These are phyloP conservation scores for Turritopsis dohrnii DNA, from an alignment of 30 jellyfish, hydroid and myxozoan genomes.

Conservation along the genomic window DNA sequence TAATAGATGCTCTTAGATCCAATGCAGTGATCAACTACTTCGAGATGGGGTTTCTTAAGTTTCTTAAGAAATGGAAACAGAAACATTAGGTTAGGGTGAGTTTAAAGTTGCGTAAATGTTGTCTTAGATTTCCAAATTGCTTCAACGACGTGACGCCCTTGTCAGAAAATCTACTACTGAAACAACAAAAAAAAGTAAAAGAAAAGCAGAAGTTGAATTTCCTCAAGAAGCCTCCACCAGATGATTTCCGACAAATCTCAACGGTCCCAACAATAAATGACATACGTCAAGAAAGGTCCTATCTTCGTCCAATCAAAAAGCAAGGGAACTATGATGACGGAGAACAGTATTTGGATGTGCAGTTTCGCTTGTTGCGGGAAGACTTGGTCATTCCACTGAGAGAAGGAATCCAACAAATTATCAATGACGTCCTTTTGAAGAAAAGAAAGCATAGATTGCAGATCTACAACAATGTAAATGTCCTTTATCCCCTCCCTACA, in stretches of 20 bases:
- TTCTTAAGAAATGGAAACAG: background rate
- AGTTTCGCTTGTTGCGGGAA: conserved; percentile 52
- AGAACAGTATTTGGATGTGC: conserved; percentile 57
- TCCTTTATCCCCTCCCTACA: conserved; percentile 30
- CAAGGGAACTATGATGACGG: too few relatives aligned
- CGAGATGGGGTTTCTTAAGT: background rate
- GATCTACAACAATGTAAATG: conserved; percentile 33
- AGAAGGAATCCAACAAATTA: conserved; percentile 46
- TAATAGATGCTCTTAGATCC: too few relatives aligned
- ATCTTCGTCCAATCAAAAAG: conserved; percentile 61
- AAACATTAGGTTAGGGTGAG: background rate
- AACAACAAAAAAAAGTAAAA: too few relatives aligned
- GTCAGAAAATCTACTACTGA: background rate
- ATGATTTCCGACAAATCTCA: conserved; percentile 48
- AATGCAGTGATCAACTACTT: background rate
- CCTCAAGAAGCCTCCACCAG: conserved; percentile 39
- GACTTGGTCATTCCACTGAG: conserved; percentile 55
- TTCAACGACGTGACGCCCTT: background rate
- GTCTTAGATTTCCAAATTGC: background rate
- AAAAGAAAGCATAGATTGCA: conserved; percentile 34
- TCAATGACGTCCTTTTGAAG: conserved; percentile 13
- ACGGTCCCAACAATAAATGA: conserved; percentile 41
- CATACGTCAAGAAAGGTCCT: conserved; percentile 22
- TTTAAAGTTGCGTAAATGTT: too few relatives aligned
- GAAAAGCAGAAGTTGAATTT: background rate